Conservation (phyloP, 2,797 vertebrate genomes). For the Pelochelys cantorii region DNA sequence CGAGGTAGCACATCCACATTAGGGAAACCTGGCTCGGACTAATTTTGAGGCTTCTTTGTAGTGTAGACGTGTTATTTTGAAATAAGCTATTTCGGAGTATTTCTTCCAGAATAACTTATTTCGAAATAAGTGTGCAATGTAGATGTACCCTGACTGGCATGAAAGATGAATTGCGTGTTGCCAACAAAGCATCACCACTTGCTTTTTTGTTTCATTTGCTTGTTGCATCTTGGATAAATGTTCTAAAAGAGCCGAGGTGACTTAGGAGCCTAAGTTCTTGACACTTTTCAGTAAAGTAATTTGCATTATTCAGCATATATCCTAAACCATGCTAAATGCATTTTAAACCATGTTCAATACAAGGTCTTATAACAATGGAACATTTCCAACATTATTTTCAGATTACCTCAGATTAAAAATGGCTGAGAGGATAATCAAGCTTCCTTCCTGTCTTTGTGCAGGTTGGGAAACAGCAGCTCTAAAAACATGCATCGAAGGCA, state of each 20-base stretch:
- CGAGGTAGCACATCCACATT: too few species aligned
- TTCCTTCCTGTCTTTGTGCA: conserved; percentile 66
- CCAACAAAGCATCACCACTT: conserved; percentile 47
- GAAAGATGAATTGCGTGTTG: conserved; percentile 30
- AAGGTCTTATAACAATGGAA: not conserved
- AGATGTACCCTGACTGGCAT: not conserved
- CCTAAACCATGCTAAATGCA: not conserved
- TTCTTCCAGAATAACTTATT: too few species aligned
- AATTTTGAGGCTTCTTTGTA: too few species aligned
- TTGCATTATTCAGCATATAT: not conserved
- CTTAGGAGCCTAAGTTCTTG: not conserved
- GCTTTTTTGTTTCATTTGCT: conserved; percentile 54
- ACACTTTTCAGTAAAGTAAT: not conserved
- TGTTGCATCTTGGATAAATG: conserved; percentile 13
- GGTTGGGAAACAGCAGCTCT: conserved; percentile 81
- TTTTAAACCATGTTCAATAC: not conserved
- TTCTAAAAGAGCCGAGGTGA: not conserved
- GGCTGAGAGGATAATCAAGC: not conserved
- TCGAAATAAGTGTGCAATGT: too few species aligned
- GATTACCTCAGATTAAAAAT: too few species aligned
- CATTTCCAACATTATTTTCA: not conserved
- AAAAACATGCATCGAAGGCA: conserved; percentile 93
- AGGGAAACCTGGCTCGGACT: too few species aligned
- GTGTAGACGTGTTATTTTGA: too few species aligned
- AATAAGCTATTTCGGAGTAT: too few species aligned